These are phyloP conservation scores for Apodemia mormo DNA, from an alignment of 2,888 invertebrate species.

Conservation along the genomic window DNA sequence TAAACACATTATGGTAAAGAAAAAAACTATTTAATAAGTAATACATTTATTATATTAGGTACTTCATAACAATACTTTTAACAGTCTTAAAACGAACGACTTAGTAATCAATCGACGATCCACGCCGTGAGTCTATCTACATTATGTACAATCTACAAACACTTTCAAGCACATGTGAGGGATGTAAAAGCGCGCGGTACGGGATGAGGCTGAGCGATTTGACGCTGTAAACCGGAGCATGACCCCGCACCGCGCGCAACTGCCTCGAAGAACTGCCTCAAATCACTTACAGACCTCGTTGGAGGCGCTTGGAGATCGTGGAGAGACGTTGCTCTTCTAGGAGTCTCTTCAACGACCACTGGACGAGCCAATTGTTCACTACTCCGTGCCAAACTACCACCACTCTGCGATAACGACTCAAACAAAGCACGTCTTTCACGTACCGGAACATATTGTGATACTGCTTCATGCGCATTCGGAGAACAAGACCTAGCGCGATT, in stretches of 20 bases:
- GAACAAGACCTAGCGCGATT: slow-evolving; percentile 72
- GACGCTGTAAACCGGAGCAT: slow-evolving; percentile 52
- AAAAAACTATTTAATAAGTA: slow-evolving; percentile 47
- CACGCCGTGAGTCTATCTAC: slow-evolving; percentile 68
- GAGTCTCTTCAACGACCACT: slow-evolving; percentile 62
- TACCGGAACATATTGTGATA: slow-evolving; percentile 86
- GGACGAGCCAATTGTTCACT: slow-evolving; percentile 82
- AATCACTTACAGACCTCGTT: slow-evolving; percentile 83
- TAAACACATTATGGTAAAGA: neutral
- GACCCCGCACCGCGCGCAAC: slow-evolving; percentile 71
- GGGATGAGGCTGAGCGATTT: slow-evolving; percentile 3
- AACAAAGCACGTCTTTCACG: slow-evolving; percentile 86
- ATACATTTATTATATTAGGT: slow-evolving; percentile 74
- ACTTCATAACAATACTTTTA: slow-evolving; percentile 79
- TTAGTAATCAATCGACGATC: slow-evolving; percentile 69
- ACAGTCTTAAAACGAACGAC: slow-evolving; percentile 80
- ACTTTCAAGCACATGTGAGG: slow-evolving; percentile 64
- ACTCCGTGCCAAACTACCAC: slow-evolving; percentile 83
- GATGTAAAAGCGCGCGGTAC: slow-evolving; percentile 63
- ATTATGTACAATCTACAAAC: slow-evolving; percentile 60
- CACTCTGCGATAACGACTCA: slow-evolving; percentile 85
- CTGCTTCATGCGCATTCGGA: slow-evolving; percentile 69
- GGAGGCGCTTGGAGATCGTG: slow-evolving; percentile 83
- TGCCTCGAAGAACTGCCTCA: slow-evolving; percentile 87
- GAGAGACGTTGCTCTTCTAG: slow-evolving; percentile 84